Conservation (phyloP, 2,797 vertebrate species). For the Taenioides sp. region DNA sequence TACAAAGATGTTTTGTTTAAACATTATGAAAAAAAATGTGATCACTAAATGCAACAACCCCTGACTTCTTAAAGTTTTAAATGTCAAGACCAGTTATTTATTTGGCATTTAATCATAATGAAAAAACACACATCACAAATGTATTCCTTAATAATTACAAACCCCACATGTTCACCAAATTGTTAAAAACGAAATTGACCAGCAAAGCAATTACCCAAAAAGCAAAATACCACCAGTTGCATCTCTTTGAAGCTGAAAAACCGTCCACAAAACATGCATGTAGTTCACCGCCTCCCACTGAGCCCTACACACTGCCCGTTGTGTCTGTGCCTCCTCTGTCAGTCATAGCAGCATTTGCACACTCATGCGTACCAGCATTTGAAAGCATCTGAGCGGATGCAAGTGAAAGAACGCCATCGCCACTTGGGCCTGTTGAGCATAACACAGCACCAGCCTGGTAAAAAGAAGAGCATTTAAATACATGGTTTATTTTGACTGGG, state of each 20-base stretch:
- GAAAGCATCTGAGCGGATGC: conserved; percentile 39
- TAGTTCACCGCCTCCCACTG: conserved; percentile 15
- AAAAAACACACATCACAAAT: background rate
- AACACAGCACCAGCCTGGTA: conserved; percentile 50
- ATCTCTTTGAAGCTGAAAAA: conserved; percentile 19
- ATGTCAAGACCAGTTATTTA: background rate
- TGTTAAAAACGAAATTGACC: background rate
- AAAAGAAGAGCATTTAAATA: conserved; percentile 48
- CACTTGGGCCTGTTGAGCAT: conserved; percentile 53
- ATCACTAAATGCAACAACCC: background rate
- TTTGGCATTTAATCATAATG: background rate
- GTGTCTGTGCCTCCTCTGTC: conserved; percentile 32
- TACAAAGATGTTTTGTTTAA: no score
- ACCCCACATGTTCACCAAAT: background rate
- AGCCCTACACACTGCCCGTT: conserved; percentile 4
- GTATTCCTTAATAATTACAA: background rate
- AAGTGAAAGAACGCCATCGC: conserved; percentile 59
- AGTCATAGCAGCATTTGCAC: conserved; percentile 52
- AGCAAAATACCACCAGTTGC: background rate
- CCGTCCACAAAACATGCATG: conserved; percentile 28
- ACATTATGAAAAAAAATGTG: no score
- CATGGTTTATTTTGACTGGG: conserved; percentile 44
- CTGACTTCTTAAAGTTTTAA: background rate
- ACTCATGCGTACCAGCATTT: conserved; percentile 22
- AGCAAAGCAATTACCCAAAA: background rate